Evolutionary conservation across 1,140 invertebrate genomes (phyloP), one percentile per base, ranked within the genome.

Genomic region (Drosophila ananassae): DNA sequence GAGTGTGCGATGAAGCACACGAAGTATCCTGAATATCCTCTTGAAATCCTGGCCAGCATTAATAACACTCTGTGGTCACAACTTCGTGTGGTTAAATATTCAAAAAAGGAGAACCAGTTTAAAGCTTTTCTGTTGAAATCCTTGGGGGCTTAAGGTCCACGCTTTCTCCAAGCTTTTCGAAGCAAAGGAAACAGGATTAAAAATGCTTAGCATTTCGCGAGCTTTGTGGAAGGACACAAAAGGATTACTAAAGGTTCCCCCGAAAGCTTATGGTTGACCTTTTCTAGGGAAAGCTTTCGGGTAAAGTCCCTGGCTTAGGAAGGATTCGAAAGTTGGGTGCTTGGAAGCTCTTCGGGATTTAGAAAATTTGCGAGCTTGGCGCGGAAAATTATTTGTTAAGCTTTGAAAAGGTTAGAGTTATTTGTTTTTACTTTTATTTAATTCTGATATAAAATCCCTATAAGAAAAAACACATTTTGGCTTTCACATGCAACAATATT

Each of bases 11-110:
- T 28, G 64, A 47, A 71, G 73, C 63, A 64, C 12, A 41, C 22
- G n/a, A 6, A 5, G 7, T 24, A 22, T 21, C 24, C 21, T 13
- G 30, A 22, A 63, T n/a, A 59, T 32, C 10, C 62, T 39, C 46
- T 61, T 9, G 32, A 21, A 41, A 48, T 34, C 30, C 50, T 12
- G 9, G 12, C 30, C 32, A 48, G 25, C 66, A 69, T 68, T 64
- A 56, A 69, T 48, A 56, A 68, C 24, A 12, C 12, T 44, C 1
- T 56, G 41, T 21, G 66, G 63, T 69, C 66, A 68, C 25, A 68
- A 56, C 62, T 39, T 39, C 22, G 24, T 56, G 51, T 22, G 24
- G 32, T 44, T 6, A 13, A 25, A 48, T 44, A 52, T 63, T 67
- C 46, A 51, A 51, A 67, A 44, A 22, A 7, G 9, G 13, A 47